Percentiles rank a stretch among this genome's conserved stretches.
phyloP scores from a whole-genome alignment of 2,797 vertebrate species.

The Pangasius krempfi region DNA sequence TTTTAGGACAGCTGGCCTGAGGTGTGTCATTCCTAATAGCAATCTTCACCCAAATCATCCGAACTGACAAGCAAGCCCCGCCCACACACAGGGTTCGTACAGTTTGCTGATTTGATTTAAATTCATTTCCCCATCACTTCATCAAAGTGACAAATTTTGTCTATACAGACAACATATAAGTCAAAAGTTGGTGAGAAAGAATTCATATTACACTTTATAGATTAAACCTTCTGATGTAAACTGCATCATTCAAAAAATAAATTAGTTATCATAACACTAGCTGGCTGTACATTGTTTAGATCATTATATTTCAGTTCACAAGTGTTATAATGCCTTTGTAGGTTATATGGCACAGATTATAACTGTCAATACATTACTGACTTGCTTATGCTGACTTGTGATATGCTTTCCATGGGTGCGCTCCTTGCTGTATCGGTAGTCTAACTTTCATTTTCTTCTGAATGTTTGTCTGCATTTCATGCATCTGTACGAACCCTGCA shows the following conservation, averaged over 20 bases:
- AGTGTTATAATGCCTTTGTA: background rate
- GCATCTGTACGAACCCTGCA: slow-evolving; percentile 37
- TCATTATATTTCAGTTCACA: background rate
- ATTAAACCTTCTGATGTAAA: background rate
- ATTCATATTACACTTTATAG: background rate
- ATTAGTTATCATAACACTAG: too few relatives aligned
- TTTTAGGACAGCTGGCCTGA: slow-evolving; percentile 96
- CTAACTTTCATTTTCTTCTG: background rate
- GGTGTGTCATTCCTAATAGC: slow-evolving; percentile 78
- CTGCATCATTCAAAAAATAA: background rate
- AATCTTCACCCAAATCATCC: slow-evolving; percentile 84
- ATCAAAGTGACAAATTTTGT: background rate
- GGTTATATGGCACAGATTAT: background rate
- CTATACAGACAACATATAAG: background rate
- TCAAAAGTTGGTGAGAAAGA: background rate
- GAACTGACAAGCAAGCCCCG: slow-evolving; percentile 73
- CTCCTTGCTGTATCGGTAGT: background rate
- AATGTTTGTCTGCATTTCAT: background rate
- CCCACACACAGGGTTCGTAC: slow-evolving; percentile 44
- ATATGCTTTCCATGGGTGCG: background rate
- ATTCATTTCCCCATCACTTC: background rate
- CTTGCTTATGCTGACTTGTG: background rate
- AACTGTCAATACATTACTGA: background rate
- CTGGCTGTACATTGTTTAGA: background rate
- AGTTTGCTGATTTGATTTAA: background rate